These are phyloP conservation scores for Ips typographus DNA, from an alignment of 1,140 invertebrate genomes.

Conservation along the genomic window DNA sequence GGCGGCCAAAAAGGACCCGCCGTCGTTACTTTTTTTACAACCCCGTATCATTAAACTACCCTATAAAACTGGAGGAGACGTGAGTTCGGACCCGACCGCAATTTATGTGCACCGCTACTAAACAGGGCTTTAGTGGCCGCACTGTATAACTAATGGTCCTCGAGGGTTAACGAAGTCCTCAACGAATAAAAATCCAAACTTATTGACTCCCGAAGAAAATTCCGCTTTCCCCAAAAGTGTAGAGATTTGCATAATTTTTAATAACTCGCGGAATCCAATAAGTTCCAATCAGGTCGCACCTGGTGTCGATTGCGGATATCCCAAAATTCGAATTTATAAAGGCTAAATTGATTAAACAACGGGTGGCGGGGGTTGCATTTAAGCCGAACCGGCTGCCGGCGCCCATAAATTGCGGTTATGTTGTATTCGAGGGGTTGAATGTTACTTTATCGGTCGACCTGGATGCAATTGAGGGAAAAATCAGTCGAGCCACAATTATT, in stretches of 20 bases:
- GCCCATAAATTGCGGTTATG: slow-evolving; percentile 28
- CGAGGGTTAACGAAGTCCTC: neutral
- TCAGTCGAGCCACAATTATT: no score
- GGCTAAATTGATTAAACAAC: slow-evolving; percentile 28
- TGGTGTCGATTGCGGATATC: slow-evolving; percentile 6
- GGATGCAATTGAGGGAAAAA: no score
- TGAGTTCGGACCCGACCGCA: slow-evolving; percentile 21
- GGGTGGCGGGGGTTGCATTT: slow-evolving; percentile 17
- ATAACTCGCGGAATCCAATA: slow-evolving; percentile 12
- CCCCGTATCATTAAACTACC: slow-evolving; percentile 30
- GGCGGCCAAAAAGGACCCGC: no score
- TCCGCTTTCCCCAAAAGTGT: neutral
- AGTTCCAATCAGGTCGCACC: slow-evolving; percentile 21
- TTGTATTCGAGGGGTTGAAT: slow-evolving; percentile 10
- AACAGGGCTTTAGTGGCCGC: slow-evolving; percentile 9
- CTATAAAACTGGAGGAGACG: slow-evolving; percentile 28
- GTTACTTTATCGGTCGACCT: slow-evolving; percentile 17
- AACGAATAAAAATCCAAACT: no score
- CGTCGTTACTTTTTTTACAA: neutral
- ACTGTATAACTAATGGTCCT: slow-evolving; percentile 5
- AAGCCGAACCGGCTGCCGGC: slow-evolving; percentile 9
- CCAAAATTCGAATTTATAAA: slow-evolving; percentile 28
- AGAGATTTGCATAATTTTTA: slow-evolving; percentile 15
- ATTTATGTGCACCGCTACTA: slow-evolving; percentile 24
- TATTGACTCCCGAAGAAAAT: neutral